Conservation (phyloP, 2,797 vertebrate genomes). For the Gallirallus australis region DNA sequence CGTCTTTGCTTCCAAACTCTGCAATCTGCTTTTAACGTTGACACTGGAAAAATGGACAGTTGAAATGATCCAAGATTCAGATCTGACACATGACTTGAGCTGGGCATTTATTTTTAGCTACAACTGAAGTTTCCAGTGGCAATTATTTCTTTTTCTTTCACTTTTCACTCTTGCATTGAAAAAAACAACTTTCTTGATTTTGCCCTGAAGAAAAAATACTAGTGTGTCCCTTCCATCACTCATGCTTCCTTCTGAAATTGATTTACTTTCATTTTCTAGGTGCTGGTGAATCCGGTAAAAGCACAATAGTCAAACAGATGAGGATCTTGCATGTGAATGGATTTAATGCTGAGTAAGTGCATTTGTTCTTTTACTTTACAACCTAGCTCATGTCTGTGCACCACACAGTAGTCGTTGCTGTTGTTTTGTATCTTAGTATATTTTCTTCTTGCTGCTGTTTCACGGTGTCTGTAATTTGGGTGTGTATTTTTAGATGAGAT, state of each 20-base stretch:
- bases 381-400: neutral
- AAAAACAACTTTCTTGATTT: constrained; percentile 39
- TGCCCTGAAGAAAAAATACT: neutral
- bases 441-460: constrained; percentile 10
- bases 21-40: constrained; percentile 58
- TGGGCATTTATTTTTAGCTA: constrained; percentile 74
- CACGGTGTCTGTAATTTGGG: neutral
- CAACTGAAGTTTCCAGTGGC: constrained; percentile 73
- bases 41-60: constrained; percentile 60
- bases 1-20: constrained; percentile 17
- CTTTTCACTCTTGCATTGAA: constrained; percentile 54
- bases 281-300: constrained; percentile 98
- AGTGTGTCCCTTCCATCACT: constrained; percentile 18
- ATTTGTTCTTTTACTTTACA: constrained; percentile 41
- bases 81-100: constrained; percentile 68
- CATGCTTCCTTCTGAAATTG: constrained; percentile 71
- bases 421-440: neutral
- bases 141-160: constrained; percentile 69
- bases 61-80: constrained; percentile 72
- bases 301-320: constrained; percentile 99
- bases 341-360: constrained; percentile 99
- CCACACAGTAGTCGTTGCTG: neutral
- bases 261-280: constrained; percentile 86
- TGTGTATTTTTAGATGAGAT: constrained; percentile 16
- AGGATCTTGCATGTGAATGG: constrained; percentile 98